Percentiles rank a stretch among this genome's conserved stretches.
Conservation (phyloP, 2,797 vertebrate genomes). For the Strix occidentalis region DNA sequence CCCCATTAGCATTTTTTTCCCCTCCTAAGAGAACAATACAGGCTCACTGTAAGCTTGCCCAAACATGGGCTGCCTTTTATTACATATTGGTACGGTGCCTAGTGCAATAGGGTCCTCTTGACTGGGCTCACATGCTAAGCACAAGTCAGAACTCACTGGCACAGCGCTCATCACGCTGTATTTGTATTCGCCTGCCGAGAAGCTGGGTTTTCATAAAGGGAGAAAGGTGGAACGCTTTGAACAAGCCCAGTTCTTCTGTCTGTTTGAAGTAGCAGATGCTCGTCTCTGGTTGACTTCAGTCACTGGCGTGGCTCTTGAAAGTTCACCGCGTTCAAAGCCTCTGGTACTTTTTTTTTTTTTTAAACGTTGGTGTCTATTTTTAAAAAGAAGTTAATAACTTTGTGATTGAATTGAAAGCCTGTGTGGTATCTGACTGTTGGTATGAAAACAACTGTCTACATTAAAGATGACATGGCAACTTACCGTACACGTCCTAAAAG, state of each 20-base stretch:
- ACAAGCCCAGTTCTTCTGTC: not conserved
- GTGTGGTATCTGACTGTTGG: not conserved
- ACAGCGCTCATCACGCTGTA: fast-evolving
- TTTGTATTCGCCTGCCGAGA: not conserved
- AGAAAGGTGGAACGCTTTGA: not conserved
- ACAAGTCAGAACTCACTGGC: fast-evolving
- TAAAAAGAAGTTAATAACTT: not conserved
- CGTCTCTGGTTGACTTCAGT: not conserved
- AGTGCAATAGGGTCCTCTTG: not conserved
- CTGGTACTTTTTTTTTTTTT: not conserved
- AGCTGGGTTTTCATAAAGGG: not conserved
- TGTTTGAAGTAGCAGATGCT: slow-evolving; percentile 32
- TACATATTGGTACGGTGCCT: not conserved
- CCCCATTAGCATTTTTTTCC: not conserved
- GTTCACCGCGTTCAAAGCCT: not conserved
- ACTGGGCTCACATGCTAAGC: not conserved
- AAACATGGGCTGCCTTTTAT: slow-evolving; percentile 43
- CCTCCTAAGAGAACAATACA: slow-evolving; percentile 22
- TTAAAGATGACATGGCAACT: not conserved
- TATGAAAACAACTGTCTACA: not conserved
- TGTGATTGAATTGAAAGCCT: not conserved
- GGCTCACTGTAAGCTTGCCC: slow-evolving; percentile 15
- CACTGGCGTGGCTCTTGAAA: not conserved
- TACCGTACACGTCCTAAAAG: not conserved
- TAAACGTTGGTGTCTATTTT: not conserved